Conservation (phyloP, 2,888 invertebrate species). For the Drosophila atroscutellata region DNA sequence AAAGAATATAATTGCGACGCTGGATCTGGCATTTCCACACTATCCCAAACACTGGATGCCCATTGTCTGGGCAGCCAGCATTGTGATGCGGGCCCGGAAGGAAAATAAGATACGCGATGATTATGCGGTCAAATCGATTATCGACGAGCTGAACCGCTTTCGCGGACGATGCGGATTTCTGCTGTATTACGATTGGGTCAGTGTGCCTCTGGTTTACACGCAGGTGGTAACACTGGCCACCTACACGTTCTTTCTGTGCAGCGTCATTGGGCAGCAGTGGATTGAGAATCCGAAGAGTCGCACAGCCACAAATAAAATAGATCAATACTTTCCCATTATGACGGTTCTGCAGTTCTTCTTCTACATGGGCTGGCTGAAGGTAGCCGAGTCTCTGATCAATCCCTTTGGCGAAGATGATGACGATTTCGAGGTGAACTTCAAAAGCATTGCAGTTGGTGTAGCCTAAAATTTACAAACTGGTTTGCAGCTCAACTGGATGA, state of each 20-base stretch:
- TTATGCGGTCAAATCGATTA: constrained; percentile 95
- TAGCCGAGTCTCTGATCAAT: constrained; percentile 95
- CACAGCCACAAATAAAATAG: constrained; percentile 86
- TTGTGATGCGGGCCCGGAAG: constrained; percentile 93
- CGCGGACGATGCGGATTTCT: constrained; percentile 90
- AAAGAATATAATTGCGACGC: constrained; percentile 89
- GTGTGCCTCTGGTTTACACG: constrained; percentile 91
- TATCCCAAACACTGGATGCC: constrained; percentile 95
- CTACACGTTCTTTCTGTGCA: constrained; percentile 94
- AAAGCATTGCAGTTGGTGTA: background rate
- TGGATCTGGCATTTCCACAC: constrained; percentile 92
- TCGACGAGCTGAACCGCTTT: constrained; percentile 93
- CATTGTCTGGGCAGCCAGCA: constrained; percentile 95
- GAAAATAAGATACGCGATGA: constrained; percentile 95
- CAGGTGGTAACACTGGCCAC: constrained; percentile 95
- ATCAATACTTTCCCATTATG: constrained; percentile 94
- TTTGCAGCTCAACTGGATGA: constrained; percentile 93
- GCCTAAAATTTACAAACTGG: background rate
- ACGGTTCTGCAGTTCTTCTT: constrained; percentile 94
- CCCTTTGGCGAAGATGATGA: constrained; percentile 96
- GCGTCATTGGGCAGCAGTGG: constrained; percentile 95
- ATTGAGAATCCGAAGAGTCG: constrained; percentile 86
- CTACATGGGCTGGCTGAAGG: constrained; percentile 96
- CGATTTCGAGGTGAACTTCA: constrained; percentile 90
- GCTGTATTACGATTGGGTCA: constrained; percentile 90